A percentile compares a stretch with the other conserved stretches of the same genome.
Conservation (phyloP, 2,888 invertebrate genomes). For the Acanthoscelides obtectus region DNA sequence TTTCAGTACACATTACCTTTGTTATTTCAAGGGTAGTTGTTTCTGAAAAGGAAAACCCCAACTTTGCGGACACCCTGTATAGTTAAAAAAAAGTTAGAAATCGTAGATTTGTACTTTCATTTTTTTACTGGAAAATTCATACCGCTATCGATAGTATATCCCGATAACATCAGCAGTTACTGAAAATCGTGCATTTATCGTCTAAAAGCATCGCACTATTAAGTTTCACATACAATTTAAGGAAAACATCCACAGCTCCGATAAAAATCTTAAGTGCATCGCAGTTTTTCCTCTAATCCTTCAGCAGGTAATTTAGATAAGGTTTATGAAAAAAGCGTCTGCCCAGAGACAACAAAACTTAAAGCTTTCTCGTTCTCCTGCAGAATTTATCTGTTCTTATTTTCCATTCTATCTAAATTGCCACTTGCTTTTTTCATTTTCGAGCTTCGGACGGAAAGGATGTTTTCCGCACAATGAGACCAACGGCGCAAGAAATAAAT, state of each 20-base stretch:
- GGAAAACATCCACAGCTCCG: neutral
- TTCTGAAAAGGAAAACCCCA: too few species aligned
- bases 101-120: too few species aligned
- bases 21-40: too few species aligned
- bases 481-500: neutral
- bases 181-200: too few species aligned
- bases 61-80: too few species aligned
- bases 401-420: conserved; percentile 15
- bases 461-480: neutral
- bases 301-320: neutral
- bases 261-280: neutral
- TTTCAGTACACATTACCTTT: too few species aligned
- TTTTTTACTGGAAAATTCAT: too few species aligned
- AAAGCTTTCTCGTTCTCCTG: conserved; percentile 6
- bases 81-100: too few species aligned
- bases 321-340: neutral
- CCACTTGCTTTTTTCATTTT: conserved; percentile 10
- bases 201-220: neutral
- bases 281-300: neutral
- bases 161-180: too few species aligned
- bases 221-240: neutral
- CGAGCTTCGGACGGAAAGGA: neutral
- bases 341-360: conserved; percentile 1
- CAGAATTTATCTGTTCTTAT: conserved; percentile 11
- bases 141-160: too few species aligned